Percentiles rank a stretch among this genome's conserved stretches.
Conservation (phyloP, 2,113 vertebrate genomes). For the Cygnus buccinator region DNA sequence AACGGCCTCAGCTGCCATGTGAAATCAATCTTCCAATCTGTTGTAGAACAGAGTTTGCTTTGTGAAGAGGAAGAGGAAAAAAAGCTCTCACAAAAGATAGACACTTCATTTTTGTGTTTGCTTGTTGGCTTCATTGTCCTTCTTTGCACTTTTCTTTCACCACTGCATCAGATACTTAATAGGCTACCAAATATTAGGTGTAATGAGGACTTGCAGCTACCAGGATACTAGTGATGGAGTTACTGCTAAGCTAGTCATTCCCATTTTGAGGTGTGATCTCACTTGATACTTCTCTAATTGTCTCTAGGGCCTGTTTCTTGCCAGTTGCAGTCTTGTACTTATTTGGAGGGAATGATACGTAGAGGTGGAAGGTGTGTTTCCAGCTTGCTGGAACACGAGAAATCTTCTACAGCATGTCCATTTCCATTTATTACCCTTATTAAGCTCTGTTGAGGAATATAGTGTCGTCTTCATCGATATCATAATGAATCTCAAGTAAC, state of each 20-base stretch:
- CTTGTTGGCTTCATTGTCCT: neutral
- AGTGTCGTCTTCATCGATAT: neutral
- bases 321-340: neutral
- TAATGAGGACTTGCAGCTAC: constrained; percentile 1
- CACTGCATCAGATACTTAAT: neutral
- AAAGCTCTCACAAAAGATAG: neutral
- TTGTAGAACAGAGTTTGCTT: constrained; percentile 32
- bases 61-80: neutral
- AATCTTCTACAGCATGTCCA: neutral
- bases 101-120: neutral
- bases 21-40: constrained; percentile 38
- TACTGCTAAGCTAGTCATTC: neutral
- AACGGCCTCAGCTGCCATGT: neutral
- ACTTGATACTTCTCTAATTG: neutral
- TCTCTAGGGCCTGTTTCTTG: neutral
- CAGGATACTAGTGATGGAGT: neutral
- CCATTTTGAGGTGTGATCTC: neutral
- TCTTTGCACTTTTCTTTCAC: neutral
- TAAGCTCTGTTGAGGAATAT: neutral
- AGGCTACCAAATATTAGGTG: neutral
- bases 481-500: neutral
- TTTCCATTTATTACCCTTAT: neutral
- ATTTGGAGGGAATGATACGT: neutral
- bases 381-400: neutral
- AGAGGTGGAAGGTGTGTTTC: neutral